A percentile compares a stretch with the other conserved stretches of the same genome.
Evolutionary conservation across 2,797 vertebrate species (phyloP).

Genomic region (Spinus pinus): DNA sequence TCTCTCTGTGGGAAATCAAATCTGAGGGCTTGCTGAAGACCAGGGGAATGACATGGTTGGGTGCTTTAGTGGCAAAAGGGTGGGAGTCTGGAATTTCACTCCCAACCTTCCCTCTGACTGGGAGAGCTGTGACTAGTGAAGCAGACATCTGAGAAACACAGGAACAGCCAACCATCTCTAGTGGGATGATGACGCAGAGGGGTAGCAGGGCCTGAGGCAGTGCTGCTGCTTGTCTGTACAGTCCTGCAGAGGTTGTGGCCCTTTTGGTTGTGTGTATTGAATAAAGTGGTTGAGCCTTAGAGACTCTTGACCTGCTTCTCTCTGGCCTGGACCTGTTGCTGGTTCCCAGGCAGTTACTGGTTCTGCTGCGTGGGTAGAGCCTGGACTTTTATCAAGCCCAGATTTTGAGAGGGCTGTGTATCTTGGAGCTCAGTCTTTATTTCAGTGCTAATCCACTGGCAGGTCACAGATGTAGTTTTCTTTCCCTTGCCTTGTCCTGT

Average conservation of each 20-base stretch:
- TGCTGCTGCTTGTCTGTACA: not conserved
- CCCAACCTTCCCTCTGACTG: not conserved
- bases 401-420: not conserved
- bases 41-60: not conserved
- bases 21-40: not conserved
- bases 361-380: not conserved
- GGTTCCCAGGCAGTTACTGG: not conserved
- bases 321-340: not conserved
- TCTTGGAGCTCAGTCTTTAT: not conserved
- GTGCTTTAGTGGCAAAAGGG: not conserved
- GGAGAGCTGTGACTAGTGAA: not conserved
- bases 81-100: not conserved
- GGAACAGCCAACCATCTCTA: not conserved
- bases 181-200: not conserved
- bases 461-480: not conserved
- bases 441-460: not conserved
- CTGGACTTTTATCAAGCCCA: not conserved
- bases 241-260: not conserved
- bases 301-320: not conserved
- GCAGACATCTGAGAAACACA: not conserved
- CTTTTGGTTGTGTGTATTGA: not conserved
- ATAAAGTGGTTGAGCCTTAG: not conserved
- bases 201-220: not conserved
- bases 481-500: not conserved
- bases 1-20: rapidly evolving